Evolutionary conservation across 2,888 invertebrate genomes (phyloP).

Genomic region (Meandrusa payeni): DNA sequence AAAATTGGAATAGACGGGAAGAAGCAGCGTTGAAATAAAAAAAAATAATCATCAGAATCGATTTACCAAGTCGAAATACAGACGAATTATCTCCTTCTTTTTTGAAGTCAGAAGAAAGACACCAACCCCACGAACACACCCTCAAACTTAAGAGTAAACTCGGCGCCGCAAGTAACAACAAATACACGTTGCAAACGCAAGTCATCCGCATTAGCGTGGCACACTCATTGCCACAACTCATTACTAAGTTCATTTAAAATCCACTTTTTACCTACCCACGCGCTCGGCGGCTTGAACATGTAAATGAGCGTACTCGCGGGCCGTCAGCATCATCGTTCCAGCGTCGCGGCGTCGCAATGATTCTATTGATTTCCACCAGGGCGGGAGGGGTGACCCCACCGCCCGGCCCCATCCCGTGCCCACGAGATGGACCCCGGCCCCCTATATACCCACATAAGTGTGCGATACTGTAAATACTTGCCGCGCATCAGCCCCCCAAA

Average conservation of each 20-base stretch:
- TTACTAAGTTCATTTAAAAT: slow-evolving; percentile 19
- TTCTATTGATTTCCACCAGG: slow-evolving; percentile 71
- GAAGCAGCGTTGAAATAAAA: too few species aligned
- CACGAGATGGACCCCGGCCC: slow-evolving; percentile 31
- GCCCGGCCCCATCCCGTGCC: slow-evolving; percentile 28
- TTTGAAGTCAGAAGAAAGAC: too few species aligned
- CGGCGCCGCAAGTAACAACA: slow-evolving; percentile 16
- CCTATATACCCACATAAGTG: slow-evolving; percentile 33
- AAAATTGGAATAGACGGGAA: too few species aligned
- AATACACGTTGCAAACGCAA: too few species aligned
- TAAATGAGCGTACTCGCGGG: slow-evolving; percentile 23
- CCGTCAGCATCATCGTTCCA: slow-evolving; percentile 50
- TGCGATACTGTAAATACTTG: slow-evolving; percentile 33
- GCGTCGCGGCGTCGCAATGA: slow-evolving; percentile 56
- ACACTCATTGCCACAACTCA: slow-evolving; percentile 8
- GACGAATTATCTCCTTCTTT: too few species aligned
- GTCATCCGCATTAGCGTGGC: slow-evolving; percentile 13
- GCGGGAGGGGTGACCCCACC: slow-evolving; percentile 31
- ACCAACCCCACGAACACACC: too few species aligned
- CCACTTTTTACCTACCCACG: slow-evolving; percentile 11
- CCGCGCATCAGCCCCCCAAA: slow-evolving; percentile 29
- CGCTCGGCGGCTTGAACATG: slow-evolving; percentile 14
- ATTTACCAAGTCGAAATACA: too few species aligned
- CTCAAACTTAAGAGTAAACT: too few species aligned
- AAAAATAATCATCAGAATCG: too few species aligned